Evolutionary conservation across 2,888 invertebrate genomes (phyloP), one percentile per base, ranked within the genome.

Genomic region (Idaea aversata): DNA sequence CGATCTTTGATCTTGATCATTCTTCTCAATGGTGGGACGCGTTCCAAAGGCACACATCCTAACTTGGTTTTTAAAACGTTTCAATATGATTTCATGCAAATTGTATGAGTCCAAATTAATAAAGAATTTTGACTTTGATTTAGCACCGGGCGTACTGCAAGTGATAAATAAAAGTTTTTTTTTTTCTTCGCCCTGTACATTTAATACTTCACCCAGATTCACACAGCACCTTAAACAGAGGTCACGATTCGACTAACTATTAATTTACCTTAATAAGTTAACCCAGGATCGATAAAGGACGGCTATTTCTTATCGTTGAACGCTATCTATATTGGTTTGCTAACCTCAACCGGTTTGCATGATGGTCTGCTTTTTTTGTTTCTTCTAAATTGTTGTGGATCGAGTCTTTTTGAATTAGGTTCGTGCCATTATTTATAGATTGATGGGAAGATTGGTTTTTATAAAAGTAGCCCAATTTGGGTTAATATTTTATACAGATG

Each of bases 231-330:
- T 77, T 80, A 79, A 83, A 87, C 80, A 81, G 81, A 79, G 89
- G 90, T 88, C 90, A 90, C 82, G 85, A 86, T 85, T 70, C 86
- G 87, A 83, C 84, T 85, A 84, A 80, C 79, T 83, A 86, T 87
- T 87, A 88, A 72, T 88, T 88, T 85, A 82, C 81, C 81, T 83
- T 89, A 87, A 86, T 90, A 88, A 87, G 86, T 86, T 83, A 68
- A 64, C 68, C 63, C 62, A 25, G 59, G 66, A 64, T 69, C 66
- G 63, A 62, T 66, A 58, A 59, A 59, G 36, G 62, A 64, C 64
- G 63, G 36, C 59, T 35, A 62, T 63, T 63, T 60, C 58, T 57
- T 57, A 59, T 63, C 36, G 63, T 59, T 15, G 64, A 61, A 65
- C 65, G 65, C 65, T 69, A 61, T 62, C 64, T 34, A 69, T 63